Conservation (phyloP, 2,888 invertebrate species). For the Neoitamus cyanurus region DNA sequence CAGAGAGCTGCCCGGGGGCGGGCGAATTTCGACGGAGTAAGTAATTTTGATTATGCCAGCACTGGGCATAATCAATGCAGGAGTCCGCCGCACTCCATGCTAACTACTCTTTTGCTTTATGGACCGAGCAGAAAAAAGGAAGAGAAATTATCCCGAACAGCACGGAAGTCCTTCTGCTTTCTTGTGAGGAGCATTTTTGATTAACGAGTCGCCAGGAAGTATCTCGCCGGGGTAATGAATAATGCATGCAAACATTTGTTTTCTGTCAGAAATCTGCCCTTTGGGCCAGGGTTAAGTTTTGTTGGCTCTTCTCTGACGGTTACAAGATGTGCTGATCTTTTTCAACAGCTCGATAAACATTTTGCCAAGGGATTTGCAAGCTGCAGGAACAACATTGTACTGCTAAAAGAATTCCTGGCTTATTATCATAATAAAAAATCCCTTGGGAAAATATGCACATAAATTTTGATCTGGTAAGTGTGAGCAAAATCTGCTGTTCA, state of each 20-base stretch:
- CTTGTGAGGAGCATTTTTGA: neutral
- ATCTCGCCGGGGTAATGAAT: constrained; percentile 17
- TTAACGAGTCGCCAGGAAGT: neutral
- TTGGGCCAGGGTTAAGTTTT: neutral
- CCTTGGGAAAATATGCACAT: no score
- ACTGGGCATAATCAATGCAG: neutral
- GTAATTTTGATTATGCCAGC: neutral
- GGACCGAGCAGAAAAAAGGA: neutral
- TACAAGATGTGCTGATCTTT: neutral
- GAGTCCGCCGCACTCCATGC: neutral
- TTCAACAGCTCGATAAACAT: neutral
- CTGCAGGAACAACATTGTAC: neutral
- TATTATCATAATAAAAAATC: neutral
- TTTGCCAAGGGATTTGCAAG: neutral
- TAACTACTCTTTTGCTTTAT: neutral
- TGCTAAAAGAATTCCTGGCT: neutral
- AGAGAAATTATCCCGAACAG: neutral
- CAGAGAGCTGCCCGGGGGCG: neutral
- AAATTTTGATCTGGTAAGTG: no score
- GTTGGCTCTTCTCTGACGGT: neutral
- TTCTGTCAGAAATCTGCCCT: constrained; percentile 17
- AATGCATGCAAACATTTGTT: constrained; percentile 36
- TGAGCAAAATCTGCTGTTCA: no score
- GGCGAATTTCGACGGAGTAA: neutral
- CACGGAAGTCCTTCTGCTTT: neutral